Evolutionary conservation across 2,113 vertebrate species (phyloP), one percentile per base, ranked within the genome.

Genomic region (Nibea coibor): DNA sequence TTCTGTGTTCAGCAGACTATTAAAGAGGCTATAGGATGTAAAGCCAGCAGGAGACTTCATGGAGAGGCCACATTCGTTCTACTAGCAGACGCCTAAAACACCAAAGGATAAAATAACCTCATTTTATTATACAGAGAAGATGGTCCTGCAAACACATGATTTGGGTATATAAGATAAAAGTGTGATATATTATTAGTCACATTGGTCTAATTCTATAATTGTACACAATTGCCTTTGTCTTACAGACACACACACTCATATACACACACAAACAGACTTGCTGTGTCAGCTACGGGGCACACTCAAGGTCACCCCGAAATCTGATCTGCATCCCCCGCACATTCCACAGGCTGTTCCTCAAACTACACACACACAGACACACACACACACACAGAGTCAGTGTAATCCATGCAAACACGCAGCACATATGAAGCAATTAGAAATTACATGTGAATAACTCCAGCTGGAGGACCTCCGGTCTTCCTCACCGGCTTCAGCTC

Each of bases 251-350:
- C 59, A 57, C 50, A 47, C 61, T 73, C 61, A 58, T 19, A 48
- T 20, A 45, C 24, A 69, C 48, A 82, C 48, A 70, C 50, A 85
- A 35, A 84, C 73, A 86, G 78, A 90, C 72, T 89, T 90, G 88
- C 87, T 86, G 81, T 81, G 88, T 92, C 87, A 91, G 90, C 87
- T 45, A 64, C 10, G 51, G 75, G 73, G 81, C 92, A 66, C 79
- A 80, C 83, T 91, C 91, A 92, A 94, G 93, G 93, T 94, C 93
- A 91, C 87, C 91, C 88, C 72, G 91, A 93, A 93, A 94, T 83
- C 80, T 64, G 89, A 94, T 88, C 89, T 77, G 63, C 89, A 88
- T 84, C 87, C 80, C 87, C 88, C 89, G 80, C 92, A 89, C 92
- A 94, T 92, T 90, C 91, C 92, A 91, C 87, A 88, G 77, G 90